These are phyloP conservation scores for Sycophila sp. DNA, from an alignment of 1,140 invertebrate genomes.

Conservation along the genomic window DNA sequence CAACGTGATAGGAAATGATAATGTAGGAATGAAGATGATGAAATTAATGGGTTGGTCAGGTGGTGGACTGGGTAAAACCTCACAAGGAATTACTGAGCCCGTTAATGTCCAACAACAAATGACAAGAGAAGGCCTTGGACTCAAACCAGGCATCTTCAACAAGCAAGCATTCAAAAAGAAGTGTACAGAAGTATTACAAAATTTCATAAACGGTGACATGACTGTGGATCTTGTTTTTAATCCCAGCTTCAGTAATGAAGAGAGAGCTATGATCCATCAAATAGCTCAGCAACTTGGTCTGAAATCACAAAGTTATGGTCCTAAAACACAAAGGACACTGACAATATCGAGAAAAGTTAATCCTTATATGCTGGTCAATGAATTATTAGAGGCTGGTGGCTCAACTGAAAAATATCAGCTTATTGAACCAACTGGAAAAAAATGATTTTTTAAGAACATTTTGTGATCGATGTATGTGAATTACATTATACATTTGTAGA, in stretches of 20 bases:
- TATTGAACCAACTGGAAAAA: slow-evolving; percentile 45
- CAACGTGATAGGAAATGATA: slow-evolving; percentile 53
- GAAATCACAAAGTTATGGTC: slow-evolving; percentile 57
- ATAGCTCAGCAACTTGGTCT: slow-evolving; percentile 56
- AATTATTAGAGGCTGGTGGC: slow-evolving; percentile 54
- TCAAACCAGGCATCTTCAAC: slow-evolving; percentile 50
- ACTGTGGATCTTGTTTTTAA: slow-evolving; percentile 75
- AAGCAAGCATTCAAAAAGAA: slow-evolving; percentile 60
- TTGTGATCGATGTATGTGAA: slow-evolving; percentile 5
- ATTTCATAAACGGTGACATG: slow-evolving; percentile 66
- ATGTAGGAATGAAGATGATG: slow-evolving; percentile 77
- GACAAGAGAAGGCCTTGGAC: slow-evolving; percentile 56
- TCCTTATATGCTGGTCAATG: slow-evolving; percentile 47
- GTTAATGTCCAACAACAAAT: slow-evolving; percentile 65
- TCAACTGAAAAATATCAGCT: slow-evolving; percentile 57
- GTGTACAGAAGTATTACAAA: slow-evolving; percentile 52
- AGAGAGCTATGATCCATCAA: slow-evolving; percentile 74
- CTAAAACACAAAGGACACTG: slow-evolving; percentile 50
- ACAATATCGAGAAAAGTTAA: slow-evolving; percentile 55
- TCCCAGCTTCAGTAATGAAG: slow-evolving; percentile 76
- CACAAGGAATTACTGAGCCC: slow-evolving; percentile 75
- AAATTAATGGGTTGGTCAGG: slow-evolving; percentile 85
- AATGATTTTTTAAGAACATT: too few species aligned
- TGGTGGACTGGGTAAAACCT: slow-evolving; percentile 76
- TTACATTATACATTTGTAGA: slow-evolving; percentile 5